Evolutionary conservation across 2,797 vertebrate genomes (phyloP), one percentile per base, ranked within the genome.

Genomic region (Sternotherus odoratus): DNA sequence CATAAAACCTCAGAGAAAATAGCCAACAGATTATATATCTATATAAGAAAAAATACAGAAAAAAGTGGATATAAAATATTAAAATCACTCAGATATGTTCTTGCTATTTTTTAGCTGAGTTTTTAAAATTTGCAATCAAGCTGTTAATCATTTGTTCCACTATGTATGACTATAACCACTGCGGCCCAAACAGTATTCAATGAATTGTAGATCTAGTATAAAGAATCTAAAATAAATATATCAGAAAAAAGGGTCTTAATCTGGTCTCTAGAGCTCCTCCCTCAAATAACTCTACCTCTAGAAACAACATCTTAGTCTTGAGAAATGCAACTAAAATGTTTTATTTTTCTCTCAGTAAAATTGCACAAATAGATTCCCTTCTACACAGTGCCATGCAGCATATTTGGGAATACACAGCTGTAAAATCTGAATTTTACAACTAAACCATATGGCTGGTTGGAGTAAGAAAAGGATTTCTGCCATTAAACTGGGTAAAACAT

Each of bases 31-130:
- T n/a, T n/a, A n/a, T n/a, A n/a, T n/a, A n/a, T n/a, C n/a, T n/a
- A n/a, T n/a, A n/a, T n/a, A n/a, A n/a, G n/a, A n/a, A n/a, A n/a
- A n/a, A n/a, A n/a, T 17, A 30, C 1, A 8, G 24, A 30, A 24
- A 82, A 88, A 56, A 5, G 28, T 0, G 13, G 26, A 69, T 21
- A 28, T 21, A 84, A 50, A 13, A 88, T 0, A 0, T 91, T 26
- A 26, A 26, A 8, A 82, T 1, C 0, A 2, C 49, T 13, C 66
- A 78, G 72, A 16, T 1, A 1, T 12, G 85, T 17, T n/a, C n/a
- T n/a, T 46, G 81, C 5, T 74, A 91, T 82, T 26, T 0, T 90
- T 23, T 11, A 39, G 51, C n/a, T 49, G 2, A 82, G 30, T 82
- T 36, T 36, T 23, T 39, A 85, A 49, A 16, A 60, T 5, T 78